Percentiles rank a stretch among this genome's conserved stretches.
These are phyloP conservation scores for Dolichallabes microphthalmus DNA, from an alignment of 2,113 vertebrate genomes.

Conservation along the genomic window DNA sequence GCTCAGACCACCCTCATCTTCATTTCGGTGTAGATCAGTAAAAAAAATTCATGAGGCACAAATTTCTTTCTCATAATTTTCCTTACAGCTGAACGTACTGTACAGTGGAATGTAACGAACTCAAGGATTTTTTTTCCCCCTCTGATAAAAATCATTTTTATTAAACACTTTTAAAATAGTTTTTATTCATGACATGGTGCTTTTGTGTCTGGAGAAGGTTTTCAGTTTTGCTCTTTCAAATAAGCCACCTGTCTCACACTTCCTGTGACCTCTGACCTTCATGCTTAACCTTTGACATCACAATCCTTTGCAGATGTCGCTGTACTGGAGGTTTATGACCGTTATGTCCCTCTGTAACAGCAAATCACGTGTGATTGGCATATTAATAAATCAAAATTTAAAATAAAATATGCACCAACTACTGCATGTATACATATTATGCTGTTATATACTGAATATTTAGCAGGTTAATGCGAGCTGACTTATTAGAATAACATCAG, in stretches of 20 bases:
- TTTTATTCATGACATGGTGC: not conserved
- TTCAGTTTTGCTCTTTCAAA: not conserved
- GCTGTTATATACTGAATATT: not conserved
- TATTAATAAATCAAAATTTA: not conserved
- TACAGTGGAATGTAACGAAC: not conserved
- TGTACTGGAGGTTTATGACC: not conserved
- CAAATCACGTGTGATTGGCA: not conserved
- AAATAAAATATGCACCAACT: not conserved
- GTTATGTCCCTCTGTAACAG: not conserved
- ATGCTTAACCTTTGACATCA: not conserved
- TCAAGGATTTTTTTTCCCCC: not conserved
- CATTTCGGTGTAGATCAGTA: not conserved
- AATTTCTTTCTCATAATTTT: not conserved
- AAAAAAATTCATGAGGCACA: not conserved
- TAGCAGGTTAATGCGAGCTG: not conserved
- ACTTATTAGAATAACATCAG: not conserved
- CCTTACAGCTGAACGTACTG: not conserved
- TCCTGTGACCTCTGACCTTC: slow-evolving; percentile 18
- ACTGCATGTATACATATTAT: too few relatives aligned
- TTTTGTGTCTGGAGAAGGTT: not conserved
- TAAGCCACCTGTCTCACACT: not conserved
- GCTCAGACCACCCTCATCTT: not conserved
- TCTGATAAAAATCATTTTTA: not conserved
- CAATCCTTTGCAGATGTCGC: not conserved
- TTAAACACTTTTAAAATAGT: not conserved